A percentile compares a stretch with the other conserved stretches of the same genome.
phyloP scores from a whole-genome alignment of 2,113 vertebrate species.

The Monopterus albus region DNA sequence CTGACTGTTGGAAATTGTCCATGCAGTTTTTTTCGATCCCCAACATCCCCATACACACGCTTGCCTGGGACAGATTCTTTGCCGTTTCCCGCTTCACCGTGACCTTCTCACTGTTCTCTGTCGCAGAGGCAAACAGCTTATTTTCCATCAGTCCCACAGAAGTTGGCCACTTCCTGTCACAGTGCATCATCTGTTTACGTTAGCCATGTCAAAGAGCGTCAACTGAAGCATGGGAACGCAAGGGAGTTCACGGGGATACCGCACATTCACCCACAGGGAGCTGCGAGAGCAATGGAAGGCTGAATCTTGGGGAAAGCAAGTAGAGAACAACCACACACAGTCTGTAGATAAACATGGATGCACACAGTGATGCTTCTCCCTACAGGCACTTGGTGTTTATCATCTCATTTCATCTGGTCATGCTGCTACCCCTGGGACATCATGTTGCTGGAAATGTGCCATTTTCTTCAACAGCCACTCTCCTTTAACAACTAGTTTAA shows the following conservation, averaged over 20 bases:
- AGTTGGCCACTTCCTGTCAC: conserved; percentile 75
- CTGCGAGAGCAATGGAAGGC: conserved; percentile 36
- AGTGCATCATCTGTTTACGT: conserved; percentile 73
- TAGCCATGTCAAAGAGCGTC: conserved; percentile 70
- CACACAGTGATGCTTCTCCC: conserved; percentile 45
- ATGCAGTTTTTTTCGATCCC: background rate
- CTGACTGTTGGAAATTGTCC: conserved; percentile 24
- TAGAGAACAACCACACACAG: conserved; percentile 46
- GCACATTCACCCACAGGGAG: conserved; percentile 44
- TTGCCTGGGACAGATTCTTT: conserved; percentile 11
- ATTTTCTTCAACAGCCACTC: conserved; percentile 6
- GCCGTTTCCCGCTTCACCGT: conserved; percentile 47
- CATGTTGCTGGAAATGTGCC: conserved; percentile 30
- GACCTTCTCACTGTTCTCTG: conserved; percentile 51
- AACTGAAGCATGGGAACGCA: conserved; percentile 77
- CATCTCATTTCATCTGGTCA: conserved; percentile 56
- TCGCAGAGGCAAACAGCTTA: conserved; percentile 54
- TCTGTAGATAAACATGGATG: conserved; percentile 41
- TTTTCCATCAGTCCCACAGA: conserved; percentile 62
- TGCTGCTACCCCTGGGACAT: conserved; percentile 40
- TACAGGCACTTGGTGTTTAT: conserved; percentile 53
- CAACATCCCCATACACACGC: conserved; percentile 8
- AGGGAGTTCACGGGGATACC: conserved; percentile 48
- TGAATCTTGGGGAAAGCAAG: conserved; percentile 52
- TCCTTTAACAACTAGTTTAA: conserved; percentile 18